phyloP scores from a whole-genome alignment of 2,888 invertebrate species.

The Sinopyrophorus schimmeli region DNA sequence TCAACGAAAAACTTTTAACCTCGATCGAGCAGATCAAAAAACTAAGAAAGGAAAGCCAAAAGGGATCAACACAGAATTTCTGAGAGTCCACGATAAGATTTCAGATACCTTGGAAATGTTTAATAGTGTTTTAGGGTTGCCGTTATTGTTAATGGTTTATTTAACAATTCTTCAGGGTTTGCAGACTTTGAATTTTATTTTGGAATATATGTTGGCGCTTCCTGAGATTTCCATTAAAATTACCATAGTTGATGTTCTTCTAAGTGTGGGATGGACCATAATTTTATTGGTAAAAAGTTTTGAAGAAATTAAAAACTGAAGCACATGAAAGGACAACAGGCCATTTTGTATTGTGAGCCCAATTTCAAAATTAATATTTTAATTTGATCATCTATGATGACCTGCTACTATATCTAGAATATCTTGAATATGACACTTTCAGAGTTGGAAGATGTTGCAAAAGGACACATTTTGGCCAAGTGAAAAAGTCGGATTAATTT shows the following conservation, averaged over 20 bases:
- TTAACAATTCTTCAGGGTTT: not conserved
- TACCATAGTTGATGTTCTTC: not conserved
- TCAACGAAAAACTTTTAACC: constrained; percentile 1
- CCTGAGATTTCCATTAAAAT: not conserved
- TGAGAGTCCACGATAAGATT: constrained; percentile 25
- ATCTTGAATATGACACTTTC: not conserved
- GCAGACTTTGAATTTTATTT: constrained; percentile 8
- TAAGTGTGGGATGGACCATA: not conserved
- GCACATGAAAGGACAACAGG: too few relatives aligned
- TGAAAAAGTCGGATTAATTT: too few relatives aligned
- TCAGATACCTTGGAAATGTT: constrained; percentile 22
- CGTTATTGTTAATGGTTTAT: not conserved
- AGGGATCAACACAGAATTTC: not conserved
- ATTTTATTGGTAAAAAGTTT: constrained; percentile 1
- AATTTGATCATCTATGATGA: not conserved
- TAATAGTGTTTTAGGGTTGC: constrained; percentile 24
- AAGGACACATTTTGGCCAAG: too few relatives aligned
- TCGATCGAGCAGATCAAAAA: not conserved
- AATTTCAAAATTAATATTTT: too few relatives aligned
- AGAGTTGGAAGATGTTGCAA: too few relatives aligned
- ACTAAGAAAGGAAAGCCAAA: not conserved
- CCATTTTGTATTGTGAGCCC: too few relatives aligned
- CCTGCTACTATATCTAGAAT: too few relatives aligned
- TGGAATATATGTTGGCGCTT: constrained; percentile 3
- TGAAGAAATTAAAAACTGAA: not conserved